Evolutionary conservation across 2,888 invertebrate genomes (phyloP).

Genomic region (Drosophila diplacantha): DNA sequence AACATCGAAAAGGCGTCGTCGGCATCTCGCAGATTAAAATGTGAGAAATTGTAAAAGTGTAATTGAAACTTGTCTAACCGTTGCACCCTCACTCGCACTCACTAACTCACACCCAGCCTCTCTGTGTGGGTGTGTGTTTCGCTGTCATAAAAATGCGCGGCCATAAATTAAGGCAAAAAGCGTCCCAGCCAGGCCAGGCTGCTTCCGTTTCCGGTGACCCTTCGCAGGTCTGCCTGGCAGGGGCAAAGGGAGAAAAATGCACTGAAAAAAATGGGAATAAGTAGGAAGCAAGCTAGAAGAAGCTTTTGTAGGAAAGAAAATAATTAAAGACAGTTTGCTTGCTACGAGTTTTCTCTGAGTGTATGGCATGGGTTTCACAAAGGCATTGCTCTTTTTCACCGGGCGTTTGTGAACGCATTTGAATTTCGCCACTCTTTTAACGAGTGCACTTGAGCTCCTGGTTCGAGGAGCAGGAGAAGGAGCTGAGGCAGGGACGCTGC

Average conservation of each 20-base stretch:
- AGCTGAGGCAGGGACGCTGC: not conserved
- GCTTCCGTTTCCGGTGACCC: conserved; percentile 64
- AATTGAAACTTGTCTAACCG: conserved; percentile 71
- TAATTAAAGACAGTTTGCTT: not conserved
- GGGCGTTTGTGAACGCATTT: conserved; percentile 60
- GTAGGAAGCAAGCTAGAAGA: not conserved
- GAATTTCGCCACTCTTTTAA: conserved; percentile 68
- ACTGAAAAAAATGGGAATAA: not conserved
- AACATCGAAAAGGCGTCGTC: conserved; percentile 68
- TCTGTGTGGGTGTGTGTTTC: conserved; percentile 48
- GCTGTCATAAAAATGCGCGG: conserved; percentile 72
- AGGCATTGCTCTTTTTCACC: conserved; percentile 3
- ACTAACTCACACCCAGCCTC: conserved; percentile 19
- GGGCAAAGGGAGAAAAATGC: not conserved
- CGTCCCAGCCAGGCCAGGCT: conserved; percentile 44
- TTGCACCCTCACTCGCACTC: conserved; percentile 39
- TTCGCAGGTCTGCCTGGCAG: conserved; percentile 25
- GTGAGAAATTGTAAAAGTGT: conserved; percentile 73
- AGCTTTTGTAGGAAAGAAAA: not conserved
- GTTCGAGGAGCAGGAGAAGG: conserved; percentile 18
- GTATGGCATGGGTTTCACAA: not conserved
- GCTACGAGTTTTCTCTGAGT: not conserved
- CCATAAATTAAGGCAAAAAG: conserved; percentile 68
- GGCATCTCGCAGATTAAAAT: conserved; percentile 62
- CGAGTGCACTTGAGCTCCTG: conserved; percentile 61